Evolutionary conservation across 2,113 vertebrate genomes (phyloP), one percentile per base, ranked within the genome.

Genomic region (pig (Sus scrofa)): DNA sequence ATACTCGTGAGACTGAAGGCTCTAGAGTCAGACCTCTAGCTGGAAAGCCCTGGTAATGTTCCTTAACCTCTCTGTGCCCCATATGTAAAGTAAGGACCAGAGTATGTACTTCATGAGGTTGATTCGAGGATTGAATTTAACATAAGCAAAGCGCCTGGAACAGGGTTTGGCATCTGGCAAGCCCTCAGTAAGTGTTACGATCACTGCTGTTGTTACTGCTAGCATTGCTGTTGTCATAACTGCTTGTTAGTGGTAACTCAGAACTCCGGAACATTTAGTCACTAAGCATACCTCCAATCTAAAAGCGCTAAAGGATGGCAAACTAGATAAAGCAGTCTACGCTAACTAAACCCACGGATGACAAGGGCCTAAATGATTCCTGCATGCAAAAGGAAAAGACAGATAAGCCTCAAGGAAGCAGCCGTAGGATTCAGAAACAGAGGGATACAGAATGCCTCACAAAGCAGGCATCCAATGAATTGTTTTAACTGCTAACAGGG

Each of bases 1-100:
- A 56, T 1, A 84, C 13, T 7, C 30, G 18, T 56, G 39, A 86
- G 56, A 92, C 16, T 44, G 5, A 92, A 22, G 60, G 63, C 50
- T 95, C 84, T 84, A 82, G 65, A 77, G 26, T 82, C 60, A 71
- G 77, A 85, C 13, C 24, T 88, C 77, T 56, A 74, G 20, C n/a
- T 65, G 6, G 14, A 8, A 52, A 71, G 54, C 63, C 67, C 60
- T 52, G 44, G 27, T 0, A 37, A 79, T 62, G 74, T 74, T 89
- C 87, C 63, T 94, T 82, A 83, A 85, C 34, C 44, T 37, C 50
- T 95, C 71, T 86, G 70, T 68, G 70, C 68, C 14, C 94, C 88
- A 83, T n/a, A 22, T 58, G 27, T 70, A 75, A 89, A 86, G 60
- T 39, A 89, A 94, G 30, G 15, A 39, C n/a, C 70, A 63, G 0